phyloP scores from a whole-genome alignment of 2,888 invertebrate genomes.

The Hypena proboscidalis region DNA sequence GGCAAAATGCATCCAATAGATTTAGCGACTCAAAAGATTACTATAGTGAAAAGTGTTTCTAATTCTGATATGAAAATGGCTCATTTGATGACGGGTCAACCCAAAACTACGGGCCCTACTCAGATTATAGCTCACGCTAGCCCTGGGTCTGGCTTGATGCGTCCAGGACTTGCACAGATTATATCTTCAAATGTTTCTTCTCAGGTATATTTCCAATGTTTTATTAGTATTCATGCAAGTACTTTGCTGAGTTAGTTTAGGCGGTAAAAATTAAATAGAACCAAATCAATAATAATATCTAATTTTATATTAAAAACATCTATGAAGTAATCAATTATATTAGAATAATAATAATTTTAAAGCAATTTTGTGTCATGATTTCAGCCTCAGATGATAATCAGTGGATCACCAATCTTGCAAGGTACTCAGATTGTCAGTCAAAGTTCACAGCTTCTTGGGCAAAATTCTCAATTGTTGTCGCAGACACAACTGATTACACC shows the following conservation, averaged over 20 bases:
- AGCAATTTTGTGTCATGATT: too few relatives aligned
- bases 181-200: slow-evolving; percentile 75
- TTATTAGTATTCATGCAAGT: too few relatives aligned
- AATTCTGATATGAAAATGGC: slow-evolving; percentile 80
- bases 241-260: too few relatives aligned
- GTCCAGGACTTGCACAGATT: slow-evolving; percentile 75
- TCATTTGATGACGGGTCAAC: slow-evolving; percentile 72
- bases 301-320: too few relatives aligned
- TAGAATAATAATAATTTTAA: too few relatives aligned
- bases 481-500: slow-evolving; percentile 71
- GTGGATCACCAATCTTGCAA: slow-evolving; percentile 73
- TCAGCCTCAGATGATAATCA: slow-evolving; percentile 79
- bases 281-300: too few relatives aligned
- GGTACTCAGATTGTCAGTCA: slow-evolving; percentile 78
- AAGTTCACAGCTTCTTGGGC: slow-evolving; percentile 72
- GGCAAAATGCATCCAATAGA: slow-evolving; percentile 85
- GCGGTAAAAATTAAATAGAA: too few relatives aligned
- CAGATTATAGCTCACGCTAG: slow-evolving; percentile 74
- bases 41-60: slow-evolving; percentile 78
- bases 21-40: slow-evolving; percentile 82
- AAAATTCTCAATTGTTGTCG: slow-evolving; percentile 71
- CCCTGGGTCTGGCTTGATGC: slow-evolving; percentile 70
- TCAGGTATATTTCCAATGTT: slow-evolving; percentile 58
- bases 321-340: too few relatives aligned
- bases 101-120: slow-evolving; percentile 66